phyloP scores from a whole-genome alignment of 1,140 invertebrate genomes.

The Holotrichia oblita region DNA sequence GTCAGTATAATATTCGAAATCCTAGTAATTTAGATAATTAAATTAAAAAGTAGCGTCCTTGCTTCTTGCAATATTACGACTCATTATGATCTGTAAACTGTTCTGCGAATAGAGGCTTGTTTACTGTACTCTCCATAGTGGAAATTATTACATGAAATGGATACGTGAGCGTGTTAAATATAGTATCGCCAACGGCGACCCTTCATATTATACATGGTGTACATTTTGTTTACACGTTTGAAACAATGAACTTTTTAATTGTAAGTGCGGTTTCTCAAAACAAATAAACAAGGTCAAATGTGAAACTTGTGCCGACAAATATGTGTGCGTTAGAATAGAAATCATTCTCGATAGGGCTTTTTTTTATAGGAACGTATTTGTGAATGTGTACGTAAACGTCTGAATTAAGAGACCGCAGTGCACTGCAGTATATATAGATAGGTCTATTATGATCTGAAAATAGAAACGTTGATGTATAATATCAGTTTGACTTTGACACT shows the following conservation, averaged over 20 bases:
- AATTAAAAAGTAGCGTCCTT: no score
- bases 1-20: no score
- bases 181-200: background rate
- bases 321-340: background rate
- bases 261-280: background rate
- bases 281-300: conserved; percentile 38
- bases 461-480: no score
- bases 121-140: background rate
- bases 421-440: no score
- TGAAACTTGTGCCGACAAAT: conserved; percentile 36
- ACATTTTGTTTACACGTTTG: conserved; percentile 5
- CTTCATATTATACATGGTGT: background rate
- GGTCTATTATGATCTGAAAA: no score
- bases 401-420: no score
- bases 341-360: background rate
- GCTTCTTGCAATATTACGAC: background rate
- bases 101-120: background rate
- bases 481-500: no score
- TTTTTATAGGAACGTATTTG: no score
- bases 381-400: no score
- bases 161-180: background rate
- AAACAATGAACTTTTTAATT: conserved; percentile 33
- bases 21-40: no score
- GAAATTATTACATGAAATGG: background rate
- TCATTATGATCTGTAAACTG: background rate